These are phyloP conservation scores for Sebastes fasciatus DNA, from an alignment of 2,113 vertebrate species.

Conservation along the genomic window DNA sequence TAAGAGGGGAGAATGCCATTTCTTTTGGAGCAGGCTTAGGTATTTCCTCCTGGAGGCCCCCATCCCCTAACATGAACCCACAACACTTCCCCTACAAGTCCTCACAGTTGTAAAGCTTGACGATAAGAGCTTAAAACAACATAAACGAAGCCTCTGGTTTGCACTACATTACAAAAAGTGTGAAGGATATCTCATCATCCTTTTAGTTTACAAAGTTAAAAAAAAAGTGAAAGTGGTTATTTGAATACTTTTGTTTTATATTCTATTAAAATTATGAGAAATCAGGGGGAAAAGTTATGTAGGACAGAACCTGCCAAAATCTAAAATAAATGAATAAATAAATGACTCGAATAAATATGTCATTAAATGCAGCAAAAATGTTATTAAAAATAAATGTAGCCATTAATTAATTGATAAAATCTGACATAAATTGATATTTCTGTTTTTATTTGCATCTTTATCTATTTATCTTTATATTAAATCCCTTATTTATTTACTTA, in stretches of 20 bases:
- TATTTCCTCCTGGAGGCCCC: constrained; percentile 66
- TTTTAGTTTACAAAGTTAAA: neutral
- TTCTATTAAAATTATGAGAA: neutral
- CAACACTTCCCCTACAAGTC: constrained; percentile 28
- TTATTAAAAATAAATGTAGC: too few relatives aligned
- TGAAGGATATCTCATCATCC: neutral
- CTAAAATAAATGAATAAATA: too few relatives aligned
- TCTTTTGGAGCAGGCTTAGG: constrained; percentile 49
- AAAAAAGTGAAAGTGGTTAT: neutral
- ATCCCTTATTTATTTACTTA: too few relatives aligned
- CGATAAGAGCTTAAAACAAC: neutral
- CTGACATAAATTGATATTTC: too few relatives aligned
- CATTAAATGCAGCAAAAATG: too few relatives aligned
- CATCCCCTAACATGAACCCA: constrained; percentile 25
- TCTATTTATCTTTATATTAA: too few relatives aligned
- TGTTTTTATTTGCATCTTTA: too few relatives aligned
- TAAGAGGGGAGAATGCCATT: neutral
- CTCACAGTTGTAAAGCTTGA: constrained; percentile 7
- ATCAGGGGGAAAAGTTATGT: neutral
- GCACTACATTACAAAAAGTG: neutral
- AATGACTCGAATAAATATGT: too few relatives aligned
- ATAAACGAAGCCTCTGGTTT: neutral
- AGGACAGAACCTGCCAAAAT: too few relatives aligned
- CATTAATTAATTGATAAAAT: too few relatives aligned
- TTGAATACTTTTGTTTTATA: neutral